Evolutionary conservation across 2,113 vertebrate genomes (phyloP).

Genomic region (Callithrix jacchus): DNA sequence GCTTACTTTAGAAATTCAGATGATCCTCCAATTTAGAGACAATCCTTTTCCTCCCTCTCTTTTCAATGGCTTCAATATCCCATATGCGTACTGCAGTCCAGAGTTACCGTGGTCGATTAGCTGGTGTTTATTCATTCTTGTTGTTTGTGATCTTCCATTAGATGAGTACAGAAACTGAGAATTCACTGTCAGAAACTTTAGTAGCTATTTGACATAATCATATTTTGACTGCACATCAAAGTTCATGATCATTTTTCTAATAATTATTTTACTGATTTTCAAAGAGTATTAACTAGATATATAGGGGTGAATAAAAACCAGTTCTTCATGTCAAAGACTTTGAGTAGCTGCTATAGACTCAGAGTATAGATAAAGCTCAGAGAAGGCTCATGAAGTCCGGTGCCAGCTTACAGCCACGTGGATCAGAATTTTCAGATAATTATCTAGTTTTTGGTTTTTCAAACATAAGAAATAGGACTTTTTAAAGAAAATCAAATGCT

Average conservation of each 20-base stretch:
- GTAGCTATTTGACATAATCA: neutral
- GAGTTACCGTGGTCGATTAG: accelerated
- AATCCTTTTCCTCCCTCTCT: neutral
- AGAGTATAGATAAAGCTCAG: neutral
- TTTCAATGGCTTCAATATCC: neutral
- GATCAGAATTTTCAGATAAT: neutral
- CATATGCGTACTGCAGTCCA: accelerated
- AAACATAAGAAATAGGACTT: neutral
- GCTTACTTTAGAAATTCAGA: neutral
- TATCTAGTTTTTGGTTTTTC: neutral
- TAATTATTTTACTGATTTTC: neutral
- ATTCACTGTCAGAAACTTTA: neutral
- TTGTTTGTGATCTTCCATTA: neutral
- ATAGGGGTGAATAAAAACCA: neutral
- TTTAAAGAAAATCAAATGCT: neutral
- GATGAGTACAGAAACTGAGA: neutral
- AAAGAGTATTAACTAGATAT: neutral
- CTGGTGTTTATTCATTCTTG: accelerated
- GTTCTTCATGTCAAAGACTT: neutral
- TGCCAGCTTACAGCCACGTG: neutral
- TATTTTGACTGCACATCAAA: neutral
- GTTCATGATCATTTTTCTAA: neutral
- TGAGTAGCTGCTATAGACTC: neutral
- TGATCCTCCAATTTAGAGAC: neutral
- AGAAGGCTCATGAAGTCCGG: neutral